Evolutionary conservation across 2,888 invertebrate species (phyloP).

Genomic region (Xanthia togata): DNA sequence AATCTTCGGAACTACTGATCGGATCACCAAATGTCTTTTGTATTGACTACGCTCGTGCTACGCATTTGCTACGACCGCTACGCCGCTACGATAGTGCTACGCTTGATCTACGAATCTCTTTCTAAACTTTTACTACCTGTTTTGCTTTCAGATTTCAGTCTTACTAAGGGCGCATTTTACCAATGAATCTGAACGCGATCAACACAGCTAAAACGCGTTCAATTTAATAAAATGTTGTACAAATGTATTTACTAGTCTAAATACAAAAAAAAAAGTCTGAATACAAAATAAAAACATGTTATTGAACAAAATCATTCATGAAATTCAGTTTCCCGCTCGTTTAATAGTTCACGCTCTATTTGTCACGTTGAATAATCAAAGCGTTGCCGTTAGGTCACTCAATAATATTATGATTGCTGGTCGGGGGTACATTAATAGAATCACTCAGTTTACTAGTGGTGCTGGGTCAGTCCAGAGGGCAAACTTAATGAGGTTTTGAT

Average conservation of each 20-base stretch:
- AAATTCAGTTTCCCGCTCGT: conserved; percentile 1
- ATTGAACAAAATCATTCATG: conserved; percentile 1
- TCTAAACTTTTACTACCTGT: not conserved
- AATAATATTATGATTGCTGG: conserved; percentile 5
- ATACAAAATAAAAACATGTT: not conserved
- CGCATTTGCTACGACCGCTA: conserved; percentile 14
- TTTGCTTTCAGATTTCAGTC: not conserved
- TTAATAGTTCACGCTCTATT: conserved; percentile 3
- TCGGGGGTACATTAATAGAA: not conserved
- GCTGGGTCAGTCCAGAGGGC: not conserved
- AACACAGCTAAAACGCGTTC: no score
- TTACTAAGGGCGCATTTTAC: not conserved
- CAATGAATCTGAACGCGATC: no score
- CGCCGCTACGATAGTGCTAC: conserved; percentile 22
- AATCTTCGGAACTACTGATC: no score
- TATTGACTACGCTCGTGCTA: not conserved
- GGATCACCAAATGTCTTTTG: not conserved
- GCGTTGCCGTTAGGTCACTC: not conserved
- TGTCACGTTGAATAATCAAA: conserved; percentile 5
- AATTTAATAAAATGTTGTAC: no score
- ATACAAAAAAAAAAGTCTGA: not conserved
- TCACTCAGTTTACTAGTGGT: not conserved
- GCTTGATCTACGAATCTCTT: not conserved
- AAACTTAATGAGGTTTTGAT: not conserved
- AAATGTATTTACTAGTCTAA: not conserved